These are phyloP conservation scores for Crotalus tigris DNA, from an alignment of 2,113 vertebrate species.

Conservation along the genomic window DNA sequence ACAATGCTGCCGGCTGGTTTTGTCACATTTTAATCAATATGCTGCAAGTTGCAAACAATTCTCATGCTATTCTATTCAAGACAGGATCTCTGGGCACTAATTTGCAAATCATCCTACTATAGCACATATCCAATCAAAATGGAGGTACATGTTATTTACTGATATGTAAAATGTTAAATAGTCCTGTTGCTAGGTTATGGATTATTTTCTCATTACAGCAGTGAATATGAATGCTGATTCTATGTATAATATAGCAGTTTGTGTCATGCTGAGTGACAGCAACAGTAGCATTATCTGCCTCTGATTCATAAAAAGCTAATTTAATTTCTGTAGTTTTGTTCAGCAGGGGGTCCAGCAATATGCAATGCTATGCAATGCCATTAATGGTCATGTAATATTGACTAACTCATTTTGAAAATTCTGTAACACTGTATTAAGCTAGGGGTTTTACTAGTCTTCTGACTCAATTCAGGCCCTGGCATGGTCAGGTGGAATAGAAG, in stretches of 20 bases:
- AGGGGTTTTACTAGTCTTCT: neutral
- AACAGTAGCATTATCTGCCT: neutral
- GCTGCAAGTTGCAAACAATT: neutral
- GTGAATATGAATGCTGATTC: neutral
- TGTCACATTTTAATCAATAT: neutral
- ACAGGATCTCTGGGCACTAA: neutral
- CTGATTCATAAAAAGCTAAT: neutral
- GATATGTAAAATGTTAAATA: neutral
- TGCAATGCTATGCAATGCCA: neutral
- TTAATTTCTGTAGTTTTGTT: neutral
- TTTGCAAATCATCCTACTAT: neutral
- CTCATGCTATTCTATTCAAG: neutral
- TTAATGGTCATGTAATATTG: neutral
- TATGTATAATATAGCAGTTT: conserved; percentile 1
- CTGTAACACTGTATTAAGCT: neutral
- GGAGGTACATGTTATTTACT: neutral
- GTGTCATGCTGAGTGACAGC: neutral
- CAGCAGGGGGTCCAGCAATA: neutral
- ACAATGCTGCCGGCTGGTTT: neutral
- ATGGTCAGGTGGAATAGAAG: neutral
- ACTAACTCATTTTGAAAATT: neutral
- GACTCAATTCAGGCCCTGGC: neutral
- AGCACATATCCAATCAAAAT: neutral
- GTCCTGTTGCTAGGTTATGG: conserved; percentile 21
- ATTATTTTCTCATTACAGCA: conserved; percentile 3